Conservation (phyloP, 2,888 invertebrate species). For the Oasisia sp. region DNA sequence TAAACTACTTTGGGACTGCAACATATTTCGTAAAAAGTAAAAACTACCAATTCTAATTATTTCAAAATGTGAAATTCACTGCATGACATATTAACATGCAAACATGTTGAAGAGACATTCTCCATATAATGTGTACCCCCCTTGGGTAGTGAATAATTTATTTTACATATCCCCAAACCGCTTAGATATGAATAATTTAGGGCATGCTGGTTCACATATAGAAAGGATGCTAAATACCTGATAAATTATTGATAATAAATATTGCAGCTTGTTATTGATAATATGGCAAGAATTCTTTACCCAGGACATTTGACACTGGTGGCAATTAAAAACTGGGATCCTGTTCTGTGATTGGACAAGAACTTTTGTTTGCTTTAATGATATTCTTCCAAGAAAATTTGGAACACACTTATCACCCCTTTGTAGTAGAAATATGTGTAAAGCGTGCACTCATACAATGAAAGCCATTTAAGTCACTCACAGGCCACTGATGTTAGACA, state of each 20-base stretch:
- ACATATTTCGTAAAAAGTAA: not conserved
- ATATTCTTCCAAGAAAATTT: not conserved
- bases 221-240: not conserved
- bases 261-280: too few species aligned
- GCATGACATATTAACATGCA: not conserved
- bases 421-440: not conserved
- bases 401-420: not conserved
- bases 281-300: too few species aligned
- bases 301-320: too few species aligned
- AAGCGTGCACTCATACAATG: not conserved
- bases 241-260: not conserved
- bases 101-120: not conserved
- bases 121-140: not conserved
- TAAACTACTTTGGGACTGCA: not conserved
- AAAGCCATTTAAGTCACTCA: not conserved
- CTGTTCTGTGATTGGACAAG: not conserved
- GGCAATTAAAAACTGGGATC: too few species aligned
- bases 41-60: not conserved
- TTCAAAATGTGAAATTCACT: not conserved
- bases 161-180: not conserved
- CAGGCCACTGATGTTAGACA: not conserved
- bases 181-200: not conserved
- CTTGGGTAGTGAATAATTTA: not conserved
- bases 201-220: not conserved
- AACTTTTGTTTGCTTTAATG: not conserved